Evolutionary conservation across 1,140 invertebrate species (phyloP).

Genomic region (Alviniconcha marisindica): DNA sequence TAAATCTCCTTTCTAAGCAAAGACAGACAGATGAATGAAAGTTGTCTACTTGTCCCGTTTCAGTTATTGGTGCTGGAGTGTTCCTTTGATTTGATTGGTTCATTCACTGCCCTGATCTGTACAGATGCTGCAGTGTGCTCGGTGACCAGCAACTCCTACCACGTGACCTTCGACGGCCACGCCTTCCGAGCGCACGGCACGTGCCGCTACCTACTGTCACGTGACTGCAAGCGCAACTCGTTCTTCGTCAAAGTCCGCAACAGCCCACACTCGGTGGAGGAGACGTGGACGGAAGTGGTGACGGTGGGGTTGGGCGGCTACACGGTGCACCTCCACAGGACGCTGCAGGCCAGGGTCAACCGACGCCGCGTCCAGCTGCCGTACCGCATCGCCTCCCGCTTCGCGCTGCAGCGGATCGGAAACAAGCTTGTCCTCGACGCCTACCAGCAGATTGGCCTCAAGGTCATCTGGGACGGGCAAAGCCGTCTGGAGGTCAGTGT

Average conservation of each 20-base stretch:
- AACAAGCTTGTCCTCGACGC: not conserved
- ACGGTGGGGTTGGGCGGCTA: not conserved
- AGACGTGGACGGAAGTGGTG: conserved; percentile 8
- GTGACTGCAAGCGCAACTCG: not conserved
- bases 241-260: conserved; percentile 19
- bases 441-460: not conserved
- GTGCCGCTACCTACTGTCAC: conserved; percentile 15
- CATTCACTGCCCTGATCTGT: not conserved
- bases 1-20: no score
- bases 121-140: conserved; percentile 17
- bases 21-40: no score
- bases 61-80: not conserved
- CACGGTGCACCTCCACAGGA: not conserved
- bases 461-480: conserved; percentile 7
- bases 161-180: conserved; percentile 4
- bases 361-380: not conserved
- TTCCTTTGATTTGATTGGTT: not conserved
- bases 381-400: not conserved
- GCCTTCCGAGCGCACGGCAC: not conserved
- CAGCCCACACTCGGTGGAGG: not conserved
- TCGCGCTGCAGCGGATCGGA: not conserved
- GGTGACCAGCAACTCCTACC: not conserved
- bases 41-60: not conserved
- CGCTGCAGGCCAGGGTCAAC: not conserved
- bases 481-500: conserved; percentile 4